Evolutionary conservation across 2,888 invertebrate species (phyloP).

Genomic region (Glyphotaelius pellucidus): DNA sequence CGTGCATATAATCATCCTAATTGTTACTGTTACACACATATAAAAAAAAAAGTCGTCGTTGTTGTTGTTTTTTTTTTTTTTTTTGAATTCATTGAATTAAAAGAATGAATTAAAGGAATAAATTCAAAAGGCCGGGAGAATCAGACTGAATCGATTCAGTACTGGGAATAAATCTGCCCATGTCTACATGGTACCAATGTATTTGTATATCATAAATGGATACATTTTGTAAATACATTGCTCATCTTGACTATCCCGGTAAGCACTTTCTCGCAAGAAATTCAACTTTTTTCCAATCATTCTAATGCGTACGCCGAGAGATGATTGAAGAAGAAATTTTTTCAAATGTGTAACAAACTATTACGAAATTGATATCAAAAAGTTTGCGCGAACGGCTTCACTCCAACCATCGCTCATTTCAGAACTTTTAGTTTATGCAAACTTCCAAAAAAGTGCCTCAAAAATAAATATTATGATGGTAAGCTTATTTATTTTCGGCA

Average conservation of each 20-base stretch:
- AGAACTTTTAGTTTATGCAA: constrained; percentile 24
- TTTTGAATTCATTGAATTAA: too few species aligned
- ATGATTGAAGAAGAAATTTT: neutral
- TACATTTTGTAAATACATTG: neutral
- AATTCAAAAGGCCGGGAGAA: too few species aligned
- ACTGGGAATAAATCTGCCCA: too few species aligned
- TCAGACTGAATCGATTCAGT: too few species aligned
- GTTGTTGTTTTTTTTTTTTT: too few species aligned
- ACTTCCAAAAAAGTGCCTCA: neutral
- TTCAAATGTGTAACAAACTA: neutral
- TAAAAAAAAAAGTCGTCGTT: too few species aligned
- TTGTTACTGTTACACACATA: too few species aligned
- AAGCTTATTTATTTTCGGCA: constrained; percentile 33
- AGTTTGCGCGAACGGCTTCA: neutral
- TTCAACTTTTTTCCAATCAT: neutral
- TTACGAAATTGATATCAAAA: neutral
- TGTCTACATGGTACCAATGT: too few species aligned
- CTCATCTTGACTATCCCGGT: neutral
- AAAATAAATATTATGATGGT: constrained; percentile 43
- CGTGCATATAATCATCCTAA: too few species aligned
- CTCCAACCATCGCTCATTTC: constrained; percentile 1
- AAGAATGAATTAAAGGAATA: too few species aligned
- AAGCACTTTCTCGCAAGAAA: neutral
- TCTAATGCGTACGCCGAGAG: neutral
- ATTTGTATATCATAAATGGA: too few species aligned